A percentile compares a stretch with the other conserved stretches of the same genome.
Conservation (phyloP, 2,797 vertebrate genomes). For the Cuniculus paca region DNA sequence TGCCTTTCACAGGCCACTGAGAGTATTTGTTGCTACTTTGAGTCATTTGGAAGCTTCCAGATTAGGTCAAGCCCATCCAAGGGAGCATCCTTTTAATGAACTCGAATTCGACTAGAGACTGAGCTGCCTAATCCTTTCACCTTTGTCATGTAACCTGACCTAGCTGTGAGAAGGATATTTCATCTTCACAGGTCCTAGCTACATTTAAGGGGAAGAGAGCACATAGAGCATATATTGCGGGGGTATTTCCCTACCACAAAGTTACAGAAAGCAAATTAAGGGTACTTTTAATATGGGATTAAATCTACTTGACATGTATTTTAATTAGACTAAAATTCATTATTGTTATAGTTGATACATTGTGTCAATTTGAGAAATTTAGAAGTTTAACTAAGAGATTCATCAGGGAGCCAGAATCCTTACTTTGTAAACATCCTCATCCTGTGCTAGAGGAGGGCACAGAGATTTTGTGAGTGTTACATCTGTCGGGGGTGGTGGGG, state of each 20-base stretch:
- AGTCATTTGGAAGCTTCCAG: not conserved
- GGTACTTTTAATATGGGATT: not conserved
- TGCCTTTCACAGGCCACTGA: not conserved
- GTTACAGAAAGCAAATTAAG: not conserved
- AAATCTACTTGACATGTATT: constrained; percentile 49
- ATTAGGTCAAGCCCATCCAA: not conserved
- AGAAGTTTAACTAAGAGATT: no score
- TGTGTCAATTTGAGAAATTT: no score
- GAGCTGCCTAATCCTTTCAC: not conserved
- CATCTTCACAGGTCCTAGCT: not conserved
- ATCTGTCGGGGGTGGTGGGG: no score
- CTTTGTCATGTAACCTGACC: not conserved
- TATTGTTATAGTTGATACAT: not conserved
- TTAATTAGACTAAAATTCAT: constrained; percentile 44
- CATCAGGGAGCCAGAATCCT: no score
- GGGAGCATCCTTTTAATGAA: not conserved
- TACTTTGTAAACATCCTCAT: no score
- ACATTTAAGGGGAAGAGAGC: not conserved
- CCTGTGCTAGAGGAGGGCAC: no score
- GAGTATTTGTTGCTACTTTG: not conserved
- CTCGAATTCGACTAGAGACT: not conserved
- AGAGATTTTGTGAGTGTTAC: no score
- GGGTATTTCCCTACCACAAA: not conserved
- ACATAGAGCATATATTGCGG: not conserved
- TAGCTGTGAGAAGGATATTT: not conserved